These are phyloP conservation scores for Falco novaeseelandiae DNA, from an alignment of 2,797 vertebrate genomes.

Conservation along the genomic window DNA sequence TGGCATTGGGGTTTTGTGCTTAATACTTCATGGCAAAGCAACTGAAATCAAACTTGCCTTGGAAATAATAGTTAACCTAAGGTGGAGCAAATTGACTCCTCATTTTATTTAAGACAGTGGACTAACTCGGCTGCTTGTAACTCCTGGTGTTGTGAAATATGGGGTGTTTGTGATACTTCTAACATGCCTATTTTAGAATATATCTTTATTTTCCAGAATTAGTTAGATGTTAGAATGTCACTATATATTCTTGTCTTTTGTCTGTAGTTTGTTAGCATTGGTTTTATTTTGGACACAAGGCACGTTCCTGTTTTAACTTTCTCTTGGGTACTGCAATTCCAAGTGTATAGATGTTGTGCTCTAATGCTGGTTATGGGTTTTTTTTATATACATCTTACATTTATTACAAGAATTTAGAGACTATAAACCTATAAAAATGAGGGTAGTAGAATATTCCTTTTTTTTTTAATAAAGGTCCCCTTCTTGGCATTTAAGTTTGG, in stretches of 20 bases:
- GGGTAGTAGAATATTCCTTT: background rate
- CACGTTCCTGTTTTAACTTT: background rate
- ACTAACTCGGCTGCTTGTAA: background rate
- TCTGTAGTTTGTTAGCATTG: background rate
- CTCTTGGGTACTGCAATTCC: background rate
- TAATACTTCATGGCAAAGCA: conserved; percentile 7
- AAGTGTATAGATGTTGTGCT: background rate
- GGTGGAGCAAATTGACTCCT: background rate
- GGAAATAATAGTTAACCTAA: conserved; percentile 19
- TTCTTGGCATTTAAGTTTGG: background rate
- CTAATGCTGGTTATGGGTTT: background rate
- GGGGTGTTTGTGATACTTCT: background rate
- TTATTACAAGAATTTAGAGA: background rate
- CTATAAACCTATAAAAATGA: background rate
- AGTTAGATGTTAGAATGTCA: background rate
- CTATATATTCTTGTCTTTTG: background rate
- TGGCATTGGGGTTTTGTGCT: background rate
- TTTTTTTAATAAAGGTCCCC: background rate
- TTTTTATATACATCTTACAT: background rate
- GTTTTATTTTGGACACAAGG: background rate
- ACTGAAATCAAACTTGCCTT: conserved; percentile 16
- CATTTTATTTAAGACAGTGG: background rate
- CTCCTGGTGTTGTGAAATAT: background rate
- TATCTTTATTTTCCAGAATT: background rate
- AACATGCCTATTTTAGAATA: background rate